Evolutionary conservation across 2,797 vertebrate species (phyloP), one percentile per base, ranked within the genome.

Genomic region (Distichodus sexfasciatus): DNA sequence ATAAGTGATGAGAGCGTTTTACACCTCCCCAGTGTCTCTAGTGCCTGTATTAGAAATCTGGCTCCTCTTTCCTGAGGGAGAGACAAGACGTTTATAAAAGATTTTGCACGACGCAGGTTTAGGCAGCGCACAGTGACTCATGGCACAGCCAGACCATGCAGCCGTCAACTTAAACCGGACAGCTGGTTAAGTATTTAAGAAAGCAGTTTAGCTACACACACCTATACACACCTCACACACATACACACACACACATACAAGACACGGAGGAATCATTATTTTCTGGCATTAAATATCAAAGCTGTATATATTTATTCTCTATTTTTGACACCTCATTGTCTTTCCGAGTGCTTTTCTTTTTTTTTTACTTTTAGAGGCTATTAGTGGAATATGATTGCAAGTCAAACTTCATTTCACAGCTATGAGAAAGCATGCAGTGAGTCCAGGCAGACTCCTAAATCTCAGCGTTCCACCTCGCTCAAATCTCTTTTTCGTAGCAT

Each of bases 161-260:
- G 66, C 78, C 54, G 79, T 67, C 63, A 75, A 71, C 76, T 85
- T 82, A 76, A 81, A 80, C 64, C 77, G 82, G 81, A 66, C 59
- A 43, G 59, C 35, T 66, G 62, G 66, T 72, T 66, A 64, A 69
- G 40, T 69, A 73, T 74, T 71, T 47, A 61, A 70, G 23, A 69
- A 69, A 71, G 66, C 67, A 67, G 44, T 66, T n/a, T 68, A 71
- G 66, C 28, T 59, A 68, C 53, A 48, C 59, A 70, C 53, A 74
- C 35, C 54, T 43, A 62, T 50, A 38, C 59, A 75, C 57, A 71
- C 68, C n/a, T 46, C 54, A 66, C 76, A 76, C 70, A 76, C 72
- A 76, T 46, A 77, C 76, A 78, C 74, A 69, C 66, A 85, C 81
- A 76, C 46, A 83, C 76, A 67, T 76, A 85, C 79, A 74, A 28